Evolutionary conservation across 1,140 invertebrate species (phyloP), one percentile per base, ranked within the genome.

Genomic region (Cyphomyrmex costatus): DNA sequence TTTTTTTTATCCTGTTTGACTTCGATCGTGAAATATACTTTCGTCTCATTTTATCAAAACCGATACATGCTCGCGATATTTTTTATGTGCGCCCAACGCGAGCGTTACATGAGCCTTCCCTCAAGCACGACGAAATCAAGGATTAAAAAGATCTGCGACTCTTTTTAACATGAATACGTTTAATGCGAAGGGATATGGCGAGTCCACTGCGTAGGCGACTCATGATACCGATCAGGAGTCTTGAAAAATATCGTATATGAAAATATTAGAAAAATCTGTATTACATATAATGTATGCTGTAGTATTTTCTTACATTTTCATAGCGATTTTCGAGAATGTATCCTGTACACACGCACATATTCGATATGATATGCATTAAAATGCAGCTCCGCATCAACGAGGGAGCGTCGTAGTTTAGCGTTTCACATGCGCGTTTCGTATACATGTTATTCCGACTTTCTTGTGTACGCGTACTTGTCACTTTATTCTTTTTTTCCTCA

Each of bases 391-490:
- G 24, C 73, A 56, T 65, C 49, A 51, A 63, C 71, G 36, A 80
- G 19, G 66, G 49, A 73, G 58, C 14, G 36, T 63, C 14, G 36
- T 63, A 74, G 53, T 53, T 71, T 73, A 66, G 56, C 68, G 46
- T 74, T 65, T 42, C 8, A 65, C 46, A 51, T 42, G 79, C 80
- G 80, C 46, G 63, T 85, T 85, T 68, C 51, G n/a, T 66, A 83
- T 86, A 60, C 68, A 79, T 86, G 66, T 65, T 83, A 86, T 73
- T 86, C 56, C 56, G 56, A 65, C 30, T 83, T 68, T 63, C 51
- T 74, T 86, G 49, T 86, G 53, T 86, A 61, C 60, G 74, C 65
- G 68, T 73, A 83, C 74, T 70, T 83, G 85, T 83, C 79, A 83
- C 61, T 86, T 84, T 68, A 46, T 68, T 49, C 36, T 49, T 65